phyloP scores from a whole-genome alignment of 1,140 invertebrate genomes.

The Achatina immaculata region DNA sequence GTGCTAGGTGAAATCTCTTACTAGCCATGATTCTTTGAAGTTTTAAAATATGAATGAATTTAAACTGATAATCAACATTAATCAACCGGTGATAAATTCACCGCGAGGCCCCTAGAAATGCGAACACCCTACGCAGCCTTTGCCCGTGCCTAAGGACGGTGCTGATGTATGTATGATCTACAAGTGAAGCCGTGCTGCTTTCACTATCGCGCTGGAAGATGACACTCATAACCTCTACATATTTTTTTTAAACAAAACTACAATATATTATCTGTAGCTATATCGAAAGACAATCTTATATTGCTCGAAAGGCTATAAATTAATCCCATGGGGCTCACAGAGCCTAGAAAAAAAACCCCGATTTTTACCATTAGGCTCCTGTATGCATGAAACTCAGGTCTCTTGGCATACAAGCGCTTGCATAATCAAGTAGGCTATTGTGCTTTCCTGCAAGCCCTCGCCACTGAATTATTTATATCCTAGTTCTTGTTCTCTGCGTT shows the following conservation, averaged over 20 bases:
- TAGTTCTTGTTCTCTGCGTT: not conserved
- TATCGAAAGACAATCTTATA: not conserved
- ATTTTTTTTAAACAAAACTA: not conserved
- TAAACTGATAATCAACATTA: too few species aligned
- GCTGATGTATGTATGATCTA: too few species aligned
- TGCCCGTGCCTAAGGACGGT: too few species aligned
- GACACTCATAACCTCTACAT: too few species aligned
- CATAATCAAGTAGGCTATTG: conserved; percentile 14
- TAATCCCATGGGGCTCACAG: not conserved
- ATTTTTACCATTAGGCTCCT: not conserved
- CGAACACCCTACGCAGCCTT: too few species aligned
- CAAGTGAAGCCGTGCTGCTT: too few species aligned
- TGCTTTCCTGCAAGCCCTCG: not conserved
- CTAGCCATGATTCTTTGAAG: too few species aligned
- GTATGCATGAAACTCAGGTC: not conserved
- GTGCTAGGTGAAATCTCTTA: too few species aligned
- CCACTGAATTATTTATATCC: conserved; percentile 10
- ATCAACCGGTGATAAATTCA: too few species aligned
- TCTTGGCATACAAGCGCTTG: not conserved
- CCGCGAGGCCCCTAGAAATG: too few species aligned
- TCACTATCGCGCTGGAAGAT: too few species aligned
- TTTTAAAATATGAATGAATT: too few species aligned
- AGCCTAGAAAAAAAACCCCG: not conserved
- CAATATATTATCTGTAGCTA: not conserved
- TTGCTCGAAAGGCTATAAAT: not conserved